Evolutionary conservation across 2,113 vertebrate genomes (phyloP), one percentile per base, ranked within the genome.

Genomic region (Ivindomyrus marchei): DNA sequence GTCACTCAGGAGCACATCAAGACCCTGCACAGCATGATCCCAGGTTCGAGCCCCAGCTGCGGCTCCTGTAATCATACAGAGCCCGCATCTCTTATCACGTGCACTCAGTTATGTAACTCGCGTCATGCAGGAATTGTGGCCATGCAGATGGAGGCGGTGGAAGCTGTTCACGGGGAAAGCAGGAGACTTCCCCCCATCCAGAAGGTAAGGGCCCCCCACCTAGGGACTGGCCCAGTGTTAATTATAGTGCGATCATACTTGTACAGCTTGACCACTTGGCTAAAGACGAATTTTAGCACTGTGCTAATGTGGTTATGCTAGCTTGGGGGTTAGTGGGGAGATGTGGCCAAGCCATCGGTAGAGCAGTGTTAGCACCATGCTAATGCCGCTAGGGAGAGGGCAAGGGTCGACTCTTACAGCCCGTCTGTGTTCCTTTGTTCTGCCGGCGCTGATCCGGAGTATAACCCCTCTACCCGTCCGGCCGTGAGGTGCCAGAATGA

Each of bases 1-100:
- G 98, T 99, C 88, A 99, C 98, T n/a, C 98, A 99, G 94, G 98
- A 99, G 66, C 98, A 99, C 92, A 98, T 99, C 95, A 98, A 98
- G 94, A 98, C 96, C 91, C 96, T 99, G 94, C 98, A 99, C 93
- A 98, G 97, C 93, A 99, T 99, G 98, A 99, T 99, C 93, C 98
- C 98, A 97, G 98, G 98, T 99, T 21, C 24, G 70, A 53, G 46
- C 1, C n/a, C 46, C 47, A 3, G 56, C 6, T 36, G 17, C 53
- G 24, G 80, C 19, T 3, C 1, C 31, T 1, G 8, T 11, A 46
- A 10, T 24, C 19, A 24, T 1, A 19, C 36, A 47, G 19, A 85
- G 3, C 45, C 21, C 3, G 21, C 21, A 6, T n/a, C 39, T 17
- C 27, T 13, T 21, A 15, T 19, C 85, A 19, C 2, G 45, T 19